A percentile compares a stretch with the other conserved stretches of the same genome.
Conservation (phyloP, 2,113 vertebrate species). For the Pachyramphus minor region DNA sequence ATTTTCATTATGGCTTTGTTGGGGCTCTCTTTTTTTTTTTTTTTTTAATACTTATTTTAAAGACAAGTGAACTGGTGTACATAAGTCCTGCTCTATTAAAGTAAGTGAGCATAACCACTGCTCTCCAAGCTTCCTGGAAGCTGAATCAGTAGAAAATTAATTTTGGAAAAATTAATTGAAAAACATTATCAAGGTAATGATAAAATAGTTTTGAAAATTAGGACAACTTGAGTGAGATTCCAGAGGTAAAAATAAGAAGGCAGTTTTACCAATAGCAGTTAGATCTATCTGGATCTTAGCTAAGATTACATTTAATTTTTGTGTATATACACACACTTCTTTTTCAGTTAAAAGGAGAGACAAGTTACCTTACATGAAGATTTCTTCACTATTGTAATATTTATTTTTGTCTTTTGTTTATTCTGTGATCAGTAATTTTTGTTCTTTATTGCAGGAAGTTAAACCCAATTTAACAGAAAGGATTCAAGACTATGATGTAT, state of each 20-base stretch:
- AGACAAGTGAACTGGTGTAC: not conserved
- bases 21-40: not conserved
- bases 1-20: not conserved
- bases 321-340: not conserved
- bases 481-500: slow-evolving; percentile 99
- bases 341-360: not conserved
- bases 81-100: not conserved
- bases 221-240: not conserved
- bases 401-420: not conserved
- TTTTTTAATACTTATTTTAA: not conserved
- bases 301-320: not conserved
- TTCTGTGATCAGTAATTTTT: not conserved
- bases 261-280: not conserved
- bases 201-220: not conserved
- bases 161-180: not conserved
- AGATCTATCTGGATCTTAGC: not conserved
- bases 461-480: slow-evolving; percentile 99
- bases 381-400: not conserved
- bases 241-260: not conserved
- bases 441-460: slow-evolving; percentile 86
- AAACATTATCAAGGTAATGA: not conserved
- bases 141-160: not conserved
- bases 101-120: not conserved
- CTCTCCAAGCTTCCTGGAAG: not conserved
- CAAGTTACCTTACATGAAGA: not conserved